Evolutionary conservation across 2,888 invertebrate genomes (phyloP).

Genomic region (Nemurella pictetii): DNA sequence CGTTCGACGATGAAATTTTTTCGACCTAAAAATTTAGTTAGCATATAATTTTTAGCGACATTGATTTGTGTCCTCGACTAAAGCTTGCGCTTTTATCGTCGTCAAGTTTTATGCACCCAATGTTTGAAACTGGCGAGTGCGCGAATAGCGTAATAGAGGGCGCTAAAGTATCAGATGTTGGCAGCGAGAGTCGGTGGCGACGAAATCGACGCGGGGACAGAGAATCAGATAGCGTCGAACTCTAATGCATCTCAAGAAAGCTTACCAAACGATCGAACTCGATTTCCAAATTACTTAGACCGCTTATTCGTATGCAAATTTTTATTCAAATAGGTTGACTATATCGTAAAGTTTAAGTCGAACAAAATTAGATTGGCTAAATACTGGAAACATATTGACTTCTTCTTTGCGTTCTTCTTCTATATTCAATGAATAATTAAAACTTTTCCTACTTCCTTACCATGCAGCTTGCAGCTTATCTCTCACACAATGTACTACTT

Average conservation of each 20-base stretch:
- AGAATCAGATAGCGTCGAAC: neutral
- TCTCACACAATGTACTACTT: neutral
- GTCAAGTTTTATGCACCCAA: neutral
- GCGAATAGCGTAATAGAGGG: neutral
- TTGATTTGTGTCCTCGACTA: neutral
- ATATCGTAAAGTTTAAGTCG: slow-evolving; percentile 29
- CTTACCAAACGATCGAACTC: slow-evolving; percentile 10
- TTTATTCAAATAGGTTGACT: slow-evolving; percentile 31
- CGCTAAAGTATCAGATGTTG: neutral
- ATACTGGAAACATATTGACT: slow-evolving; percentile 33
- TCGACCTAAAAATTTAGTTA: neutral
- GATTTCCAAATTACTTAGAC: slow-evolving; percentile 22
- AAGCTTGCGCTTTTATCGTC: neutral
- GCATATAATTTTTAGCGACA: neutral
- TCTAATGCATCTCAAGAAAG: neutral
- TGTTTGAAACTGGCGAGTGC: neutral
- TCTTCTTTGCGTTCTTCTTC: neutral
- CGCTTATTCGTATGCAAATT: slow-evolving; percentile 31
- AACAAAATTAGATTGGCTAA: slow-evolving; percentile 33
- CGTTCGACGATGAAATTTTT: neutral
- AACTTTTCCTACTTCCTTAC: neutral
- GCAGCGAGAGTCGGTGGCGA: neutral
- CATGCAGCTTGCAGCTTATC: neutral
- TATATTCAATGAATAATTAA: slow-evolving; percentile 26
- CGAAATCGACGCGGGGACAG: neutral